A percentile compares a stretch with the other conserved stretches of the same genome.
Evolutionary conservation across 1,140 invertebrate genomes (phyloP).

Genomic region (Sesamia nonagrioides): DNA sequence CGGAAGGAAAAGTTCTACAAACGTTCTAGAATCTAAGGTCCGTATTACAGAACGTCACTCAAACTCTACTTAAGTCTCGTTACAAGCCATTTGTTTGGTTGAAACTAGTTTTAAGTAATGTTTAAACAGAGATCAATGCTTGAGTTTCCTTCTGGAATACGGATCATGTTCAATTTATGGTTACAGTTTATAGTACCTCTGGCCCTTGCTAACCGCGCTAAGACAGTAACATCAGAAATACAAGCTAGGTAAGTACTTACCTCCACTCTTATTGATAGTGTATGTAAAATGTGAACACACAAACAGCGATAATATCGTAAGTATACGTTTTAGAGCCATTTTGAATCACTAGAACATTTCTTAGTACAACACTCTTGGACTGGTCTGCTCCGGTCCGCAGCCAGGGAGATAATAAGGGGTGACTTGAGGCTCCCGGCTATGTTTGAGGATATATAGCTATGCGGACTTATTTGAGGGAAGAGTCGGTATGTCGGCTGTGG

Average conservation of each 20-base stretch:
- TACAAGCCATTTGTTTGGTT: too few species aligned
- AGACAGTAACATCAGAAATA: not conserved
- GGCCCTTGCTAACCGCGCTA: not conserved
- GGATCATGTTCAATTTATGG: too few species aligned
- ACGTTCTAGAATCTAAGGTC: not conserved
- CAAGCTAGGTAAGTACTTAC: constrained; percentile 56
- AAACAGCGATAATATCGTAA: constrained; percentile 54
- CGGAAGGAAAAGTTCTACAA: not conserved
- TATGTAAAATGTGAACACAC: constrained; percentile 65
- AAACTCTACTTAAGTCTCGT: too few species aligned
- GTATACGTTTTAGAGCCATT: constrained; percentile 57
- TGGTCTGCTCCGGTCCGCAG: not conserved
- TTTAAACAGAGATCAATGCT: too few species aligned
- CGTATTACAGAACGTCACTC: too few species aligned
- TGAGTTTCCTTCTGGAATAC: too few species aligned
- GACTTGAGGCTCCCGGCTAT: not conserved
- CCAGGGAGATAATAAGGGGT: constrained; percentile 19
- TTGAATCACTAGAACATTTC: constrained; percentile 25
- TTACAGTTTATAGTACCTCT: too few species aligned
- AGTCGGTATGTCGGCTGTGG: constrained; percentile 32
- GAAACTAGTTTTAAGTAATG: too few species aligned
- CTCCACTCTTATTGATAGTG: constrained; percentile 55
- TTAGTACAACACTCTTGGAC: not conserved
- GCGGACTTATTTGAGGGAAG: constrained; percentile 5
- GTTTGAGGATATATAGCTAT: constrained; percentile 10